A percentile compares a stretch with the other conserved stretches of the same genome.
phyloP scores from a whole-genome alignment of 2,888 invertebrate species.

The Amaurobius ferox region DNA sequence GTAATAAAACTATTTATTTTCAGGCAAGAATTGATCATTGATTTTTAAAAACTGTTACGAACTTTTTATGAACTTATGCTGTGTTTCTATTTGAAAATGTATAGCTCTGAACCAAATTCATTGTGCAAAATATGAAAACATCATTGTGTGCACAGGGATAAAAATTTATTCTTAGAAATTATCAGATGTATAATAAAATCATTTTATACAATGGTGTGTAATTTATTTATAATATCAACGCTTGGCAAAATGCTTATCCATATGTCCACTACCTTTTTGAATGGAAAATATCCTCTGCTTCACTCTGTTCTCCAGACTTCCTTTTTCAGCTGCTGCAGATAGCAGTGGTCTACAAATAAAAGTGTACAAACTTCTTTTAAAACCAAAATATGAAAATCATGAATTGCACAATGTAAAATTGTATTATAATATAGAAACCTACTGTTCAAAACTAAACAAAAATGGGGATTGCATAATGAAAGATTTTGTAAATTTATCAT shows the following conservation, averaged over 20 bases:
- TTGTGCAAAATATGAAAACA: neutral
- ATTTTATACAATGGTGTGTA: neutral
- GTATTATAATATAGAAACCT: too few relatives aligned
- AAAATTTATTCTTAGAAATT: neutral
- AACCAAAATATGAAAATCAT: too few relatives aligned
- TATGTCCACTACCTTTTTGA: slow-evolving; percentile 86
- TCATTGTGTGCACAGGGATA: neutral
- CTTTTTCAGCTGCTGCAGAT: slow-evolving; percentile 82
- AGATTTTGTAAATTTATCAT: too few relatives aligned
- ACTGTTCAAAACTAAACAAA: too few relatives aligned
- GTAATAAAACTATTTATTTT: neutral
- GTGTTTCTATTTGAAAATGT: neutral
- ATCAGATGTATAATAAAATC: slow-evolving; percentile 12
- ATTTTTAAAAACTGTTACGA: neutral
- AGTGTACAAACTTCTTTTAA: too few relatives aligned
- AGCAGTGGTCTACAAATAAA: slow-evolving; percentile 85
- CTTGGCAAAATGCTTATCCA: slow-evolving; percentile 86
- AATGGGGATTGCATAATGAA: too few relatives aligned
- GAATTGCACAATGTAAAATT: too few relatives aligned
- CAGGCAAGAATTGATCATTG: slow-evolving; percentile 5
- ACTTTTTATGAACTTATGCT: neutral
- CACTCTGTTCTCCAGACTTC: slow-evolving; percentile 88
- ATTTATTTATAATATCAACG: slow-evolving; percentile 15
- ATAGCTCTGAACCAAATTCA: neutral
- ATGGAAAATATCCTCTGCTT: slow-evolving; percentile 93